Base-by-base conservation (phyloP, 2,113 vertebrate species). In the Crotalus helleri region DNA sequence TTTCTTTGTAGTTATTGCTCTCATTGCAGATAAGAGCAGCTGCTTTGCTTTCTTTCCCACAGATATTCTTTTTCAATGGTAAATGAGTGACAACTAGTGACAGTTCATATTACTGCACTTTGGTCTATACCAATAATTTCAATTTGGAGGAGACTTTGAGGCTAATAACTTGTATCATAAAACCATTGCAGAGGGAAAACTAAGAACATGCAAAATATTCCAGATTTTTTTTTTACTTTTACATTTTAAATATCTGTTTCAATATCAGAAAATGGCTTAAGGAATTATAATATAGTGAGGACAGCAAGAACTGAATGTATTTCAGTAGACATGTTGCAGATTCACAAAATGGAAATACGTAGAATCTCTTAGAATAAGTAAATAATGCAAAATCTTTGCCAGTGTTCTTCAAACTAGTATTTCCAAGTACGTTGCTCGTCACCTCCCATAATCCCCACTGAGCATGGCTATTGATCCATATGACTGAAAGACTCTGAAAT, bases 31-130 rank as follows among this genome's bases (percentile, higher is more conserved):
- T 17, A 64, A 64, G 6, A 55, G 19, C 17, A 57, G 29, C 7
- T 86, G 0, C 9, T 87, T 85, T 33, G 7, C 74, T 29, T 49
- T 5, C 8, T 90, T 88, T 86, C 46, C 51, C 85, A 2, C 95
- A 90, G 74, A 10, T 55, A 92, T 85, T n/a, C 90, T 92, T 93
- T 96, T 96, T 94, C 96, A 92, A 94, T 94, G 87, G 92, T 88
- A 92, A 94, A 95, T 2, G 96, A 95, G 96, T 93, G 97, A 97
- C 97, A 97, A 97, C 96, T 97, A 97, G 97, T 95, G 97, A 95
- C 93, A 89, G 74, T 94, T 92, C 89, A 55, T 19, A 0, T 94
- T 93, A 96, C 88, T 95, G 94, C 96, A 96, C 0, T 88, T 23
- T 88, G 0, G 0, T n/a, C 57, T 91, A 53, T 64, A 93, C 88